A percentile compares a stretch with the other conserved stretches of the same genome.
Conservation (phyloP, 2,113 vertebrate genomes). For the Otolemur garnettii region DNA sequence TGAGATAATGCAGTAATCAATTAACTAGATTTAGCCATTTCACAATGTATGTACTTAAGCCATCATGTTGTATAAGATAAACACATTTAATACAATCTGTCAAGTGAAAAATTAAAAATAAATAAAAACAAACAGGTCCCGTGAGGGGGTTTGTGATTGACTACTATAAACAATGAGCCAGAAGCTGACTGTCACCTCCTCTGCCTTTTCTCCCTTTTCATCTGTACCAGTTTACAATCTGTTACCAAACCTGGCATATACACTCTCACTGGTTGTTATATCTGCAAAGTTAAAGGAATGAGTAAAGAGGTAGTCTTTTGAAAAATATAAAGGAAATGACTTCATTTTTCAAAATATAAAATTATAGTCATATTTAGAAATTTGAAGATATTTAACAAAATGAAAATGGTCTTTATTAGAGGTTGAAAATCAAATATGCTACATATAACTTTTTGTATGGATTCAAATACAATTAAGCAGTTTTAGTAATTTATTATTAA, state of each 20-base stretch:
- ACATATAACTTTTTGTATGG: neutral
- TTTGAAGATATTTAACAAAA: constrained; percentile 53
- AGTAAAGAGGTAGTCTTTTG: neutral
- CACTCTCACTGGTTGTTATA: neutral
- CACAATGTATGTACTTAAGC: neutral
- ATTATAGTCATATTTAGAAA: constrained; percentile 58
- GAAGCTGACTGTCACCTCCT: neutral
- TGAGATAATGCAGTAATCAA: neutral
- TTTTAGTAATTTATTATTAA: constrained; percentile 15
- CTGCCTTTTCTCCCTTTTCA: neutral
- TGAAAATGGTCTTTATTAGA: constrained; percentile 41
- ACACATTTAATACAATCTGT: neutral
- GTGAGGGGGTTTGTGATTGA: neutral
- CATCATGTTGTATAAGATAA: neutral
- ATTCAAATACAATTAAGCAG: neutral
- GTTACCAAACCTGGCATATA: neutral
- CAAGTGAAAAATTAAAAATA: neutral
- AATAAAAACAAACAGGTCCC: neutral
- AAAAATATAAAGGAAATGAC: neutral
- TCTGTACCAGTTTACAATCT: neutral
- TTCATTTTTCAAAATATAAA: constrained; percentile 54
- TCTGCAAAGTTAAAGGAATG: neutral
- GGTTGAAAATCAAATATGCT: constrained; percentile 18
- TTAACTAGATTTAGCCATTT: neutral
- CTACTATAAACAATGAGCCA: neutral